A percentile compares a stretch with the other conserved stretches of the same genome.
Conservation (phyloP, 2,888 invertebrate species). For the Crematogaster levior region DNA sequence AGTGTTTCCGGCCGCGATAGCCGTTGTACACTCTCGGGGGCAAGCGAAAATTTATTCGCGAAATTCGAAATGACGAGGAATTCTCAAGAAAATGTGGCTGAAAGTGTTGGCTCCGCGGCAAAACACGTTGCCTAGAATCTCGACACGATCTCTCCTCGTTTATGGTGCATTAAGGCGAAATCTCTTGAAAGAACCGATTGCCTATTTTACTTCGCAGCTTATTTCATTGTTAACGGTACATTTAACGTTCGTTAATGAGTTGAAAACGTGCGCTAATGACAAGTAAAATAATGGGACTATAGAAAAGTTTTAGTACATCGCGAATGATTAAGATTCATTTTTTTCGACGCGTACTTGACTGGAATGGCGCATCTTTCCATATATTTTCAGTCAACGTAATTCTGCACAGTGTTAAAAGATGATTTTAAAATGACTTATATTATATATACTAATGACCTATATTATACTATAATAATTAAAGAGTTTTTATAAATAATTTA, state of each 20-base stretch:
- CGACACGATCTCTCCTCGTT: constrained; percentile 23
- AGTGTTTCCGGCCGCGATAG: constrained; percentile 51
- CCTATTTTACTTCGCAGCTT: constrained; percentile 35
- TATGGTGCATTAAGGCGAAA: constrained; percentile 38
- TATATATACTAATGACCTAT: no score
- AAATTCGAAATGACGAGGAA: constrained; percentile 47
- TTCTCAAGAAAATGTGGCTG: constrained; percentile 44
- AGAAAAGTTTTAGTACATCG: constrained; percentile 7
- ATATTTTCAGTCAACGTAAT: neutral
- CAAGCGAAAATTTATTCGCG: constrained; percentile 46
- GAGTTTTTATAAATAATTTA: neutral
- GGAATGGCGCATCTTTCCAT: neutral
- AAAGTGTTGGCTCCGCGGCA: neutral
- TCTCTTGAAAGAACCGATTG: constrained; percentile 23
- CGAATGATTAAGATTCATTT: neutral
- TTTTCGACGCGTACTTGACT: neutral
- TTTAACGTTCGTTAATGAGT: constrained; percentile 43
- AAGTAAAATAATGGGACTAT: neutral
- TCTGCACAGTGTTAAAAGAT: neutral
- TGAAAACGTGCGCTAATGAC: constrained; percentile 30
- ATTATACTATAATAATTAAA: no score
- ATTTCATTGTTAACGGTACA: constrained; percentile 37
- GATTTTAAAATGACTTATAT: neutral
- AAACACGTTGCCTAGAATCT: constrained; percentile 27
- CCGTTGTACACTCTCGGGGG: constrained; percentile 25